phyloP scores from a whole-genome alignment of 2,797 vertebrate species.

The Xyrichtys novacula region DNA sequence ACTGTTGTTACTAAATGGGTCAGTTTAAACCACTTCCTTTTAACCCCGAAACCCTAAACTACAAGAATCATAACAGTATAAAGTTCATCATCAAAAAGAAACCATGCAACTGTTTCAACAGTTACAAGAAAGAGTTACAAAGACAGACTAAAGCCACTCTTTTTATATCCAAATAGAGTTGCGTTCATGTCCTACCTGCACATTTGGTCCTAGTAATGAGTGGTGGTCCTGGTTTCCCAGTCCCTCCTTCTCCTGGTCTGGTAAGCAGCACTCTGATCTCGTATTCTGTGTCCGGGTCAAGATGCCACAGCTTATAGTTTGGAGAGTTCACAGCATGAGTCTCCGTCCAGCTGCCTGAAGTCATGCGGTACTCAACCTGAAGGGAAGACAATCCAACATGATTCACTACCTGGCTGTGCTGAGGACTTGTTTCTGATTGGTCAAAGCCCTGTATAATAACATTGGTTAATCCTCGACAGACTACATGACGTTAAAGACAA shows the following conservation, averaged over 20 bases:
- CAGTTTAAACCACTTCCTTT: too few species aligned
- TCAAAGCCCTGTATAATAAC: too few species aligned
- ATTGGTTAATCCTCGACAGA: too few species aligned
- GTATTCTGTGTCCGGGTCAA: slow-evolving; percentile 98
- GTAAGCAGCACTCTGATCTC: slow-evolving; percentile 96
- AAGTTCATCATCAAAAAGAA: too few species aligned
- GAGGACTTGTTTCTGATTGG: too few species aligned
- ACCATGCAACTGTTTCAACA: not conserved
- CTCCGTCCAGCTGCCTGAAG: slow-evolving; percentile 95
- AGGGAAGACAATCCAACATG: not conserved
- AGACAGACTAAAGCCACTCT: not conserved
- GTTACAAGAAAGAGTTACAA: not conserved
- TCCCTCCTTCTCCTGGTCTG: slow-evolving; percentile 95
- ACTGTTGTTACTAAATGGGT: too few species aligned
- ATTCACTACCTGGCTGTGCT: too few species aligned
- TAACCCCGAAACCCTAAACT: not conserved
- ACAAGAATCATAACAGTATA: not conserved
- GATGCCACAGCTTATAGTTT: slow-evolving; percentile 97
- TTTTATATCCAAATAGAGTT: not conserved
- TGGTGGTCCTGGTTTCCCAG: slow-evolving; percentile 92
- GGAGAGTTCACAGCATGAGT: slow-evolving; percentile 97
- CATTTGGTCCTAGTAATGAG: slow-evolving; percentile 98
- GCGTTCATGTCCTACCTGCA: slow-evolving; percentile 87
- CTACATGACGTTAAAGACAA: too few species aligned
- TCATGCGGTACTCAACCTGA: slow-evolving; percentile 96